Base-by-base conservation (phyloP, 2,113 vertebrate genomes). In the Stegastes partitus region DNA sequence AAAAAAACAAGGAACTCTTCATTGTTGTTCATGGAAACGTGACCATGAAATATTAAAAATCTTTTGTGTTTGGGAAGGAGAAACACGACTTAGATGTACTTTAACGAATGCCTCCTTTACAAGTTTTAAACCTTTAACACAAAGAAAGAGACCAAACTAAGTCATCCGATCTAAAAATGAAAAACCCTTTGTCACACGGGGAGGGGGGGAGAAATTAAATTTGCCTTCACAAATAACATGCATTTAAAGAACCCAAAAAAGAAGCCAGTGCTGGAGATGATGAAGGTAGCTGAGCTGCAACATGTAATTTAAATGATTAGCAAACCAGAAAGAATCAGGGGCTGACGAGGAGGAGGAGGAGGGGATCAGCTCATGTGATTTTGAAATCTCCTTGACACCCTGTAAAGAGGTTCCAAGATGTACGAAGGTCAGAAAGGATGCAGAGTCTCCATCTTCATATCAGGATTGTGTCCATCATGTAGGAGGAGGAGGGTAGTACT, bases 401-500 rank as follows among this genome's bases (percentile, higher is more conserved):
- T 25, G 73, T 68, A 63, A 62, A 77, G 16, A 45, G 69, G 68
- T 37, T 58, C 14, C 61, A 49, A 78, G 65, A 56, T 56, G 19
- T 65, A 71, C 68, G 81, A 76, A 86, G 78, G 81, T 83, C 61
- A 71, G 77, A 81, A 79, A 56, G 79, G 84, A 91, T 74, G 79
- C 54, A 22, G 26, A 79, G 71, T 70, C 63, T 83, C 81, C 44
- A 62, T 91, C 89, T 90, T 71, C 92, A 84, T 62, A 80, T 50
- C 25, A 83, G 89, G 67, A 63, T 54, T 75, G 42, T 68, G 6
- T 79, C 82, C 22, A 94, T 99, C 96, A 99, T 85, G 97, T 98
- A 0, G 97, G 95, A 79, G 97, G 96, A 39, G 97, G 96, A 1
- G 97, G 97, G 78, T 99, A 99, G 96, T 99, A 99, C 88, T 99